These are phyloP conservation scores for Centruroides vittatus DNA, from an alignment of 1,140 invertebrate genomes.

Conservation along the genomic window DNA sequence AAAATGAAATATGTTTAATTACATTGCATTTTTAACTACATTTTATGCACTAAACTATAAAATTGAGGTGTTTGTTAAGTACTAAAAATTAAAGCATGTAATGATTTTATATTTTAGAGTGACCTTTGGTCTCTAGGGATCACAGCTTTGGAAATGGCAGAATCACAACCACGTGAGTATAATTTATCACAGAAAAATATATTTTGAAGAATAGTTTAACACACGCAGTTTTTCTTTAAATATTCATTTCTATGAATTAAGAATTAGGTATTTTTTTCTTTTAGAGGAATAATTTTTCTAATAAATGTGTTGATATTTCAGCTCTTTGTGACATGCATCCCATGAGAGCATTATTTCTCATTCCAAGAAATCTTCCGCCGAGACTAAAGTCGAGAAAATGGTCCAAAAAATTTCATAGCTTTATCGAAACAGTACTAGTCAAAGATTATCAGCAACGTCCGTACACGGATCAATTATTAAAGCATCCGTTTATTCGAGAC, in stretches of 20 bases:
- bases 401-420: slow-evolving; percentile 77
- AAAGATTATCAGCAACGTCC: slow-evolving; percentile 96
- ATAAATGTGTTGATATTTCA: background rate
- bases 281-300: no score
- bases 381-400: slow-evolving; percentile 95
- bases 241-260: no score
- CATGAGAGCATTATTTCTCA: slow-evolving; percentile 94
- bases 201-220: no score
- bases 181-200: background rate
- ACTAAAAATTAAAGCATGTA: background rate
- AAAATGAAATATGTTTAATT: no score
- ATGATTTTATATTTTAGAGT: background rate
- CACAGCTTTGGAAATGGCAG: slow-evolving; percentile 97
- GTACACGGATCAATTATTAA: slow-evolving; percentile 91
- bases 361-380: slow-evolving; percentile 90
- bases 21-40: no score
- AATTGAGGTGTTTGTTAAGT: no score
- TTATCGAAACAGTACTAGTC: slow-evolving; percentile 71
- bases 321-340: slow-evolving; percentile 82
- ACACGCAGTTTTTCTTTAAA: no score
- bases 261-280: no score
- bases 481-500: slow-evolving; percentile 92
- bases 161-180: slow-evolving; percentile 71
- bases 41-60: no score
- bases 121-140: slow-evolving; percentile 46